Evolutionary conservation across 2,113 vertebrate species (phyloP), one percentile per base, ranked within the genome.

Genomic region (Anthoscopus minutus): DNA sequence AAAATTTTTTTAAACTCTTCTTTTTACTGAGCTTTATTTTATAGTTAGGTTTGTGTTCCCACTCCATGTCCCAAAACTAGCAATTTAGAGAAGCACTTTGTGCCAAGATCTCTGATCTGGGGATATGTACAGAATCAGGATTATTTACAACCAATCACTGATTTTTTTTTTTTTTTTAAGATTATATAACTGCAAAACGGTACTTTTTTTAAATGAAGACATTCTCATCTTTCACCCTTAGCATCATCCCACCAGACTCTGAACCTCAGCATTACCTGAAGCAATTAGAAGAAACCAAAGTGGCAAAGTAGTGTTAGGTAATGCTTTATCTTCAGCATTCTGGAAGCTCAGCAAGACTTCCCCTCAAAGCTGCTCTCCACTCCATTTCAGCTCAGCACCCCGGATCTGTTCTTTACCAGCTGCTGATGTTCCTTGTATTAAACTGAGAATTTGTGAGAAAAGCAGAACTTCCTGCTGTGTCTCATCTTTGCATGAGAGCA

Each of bases 381-480:
- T 91, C 81, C 48, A 58, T 77, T 92, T 58, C 92, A 18, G 86
- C 96, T 89, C 88, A 89, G 96, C 93, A 83, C 95, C 93, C 93
- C 20, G 37, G 71, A 92, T 86, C 95, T 92, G 91, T 30, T 96
- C 84, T 15, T 57, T 8, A 85, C 91, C 96, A 97, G 97, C 97
- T 98, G 97, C 97, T 81, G 30, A 69, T 76, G 72, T 1, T 64
- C 92, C 88, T 77, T 51, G 81, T 50, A 88, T 60, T 93, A 91
- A 95, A 82, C 74, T 16, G 94, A 97, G 97, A 96, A 97, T 96
- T 92, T 96, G 86, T 93, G 91, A 94, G 95, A 93, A 96, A 93
- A 97, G 96, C 96, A 96, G 40, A 92, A 88, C 81, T 92, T 94
- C 97, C 97, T 3, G 19, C 96, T 96, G 96, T 48, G 96, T 61